Base-by-base conservation (phyloP, 2,113 vertebrate species). In the Crypturellus undulatus region DNA sequence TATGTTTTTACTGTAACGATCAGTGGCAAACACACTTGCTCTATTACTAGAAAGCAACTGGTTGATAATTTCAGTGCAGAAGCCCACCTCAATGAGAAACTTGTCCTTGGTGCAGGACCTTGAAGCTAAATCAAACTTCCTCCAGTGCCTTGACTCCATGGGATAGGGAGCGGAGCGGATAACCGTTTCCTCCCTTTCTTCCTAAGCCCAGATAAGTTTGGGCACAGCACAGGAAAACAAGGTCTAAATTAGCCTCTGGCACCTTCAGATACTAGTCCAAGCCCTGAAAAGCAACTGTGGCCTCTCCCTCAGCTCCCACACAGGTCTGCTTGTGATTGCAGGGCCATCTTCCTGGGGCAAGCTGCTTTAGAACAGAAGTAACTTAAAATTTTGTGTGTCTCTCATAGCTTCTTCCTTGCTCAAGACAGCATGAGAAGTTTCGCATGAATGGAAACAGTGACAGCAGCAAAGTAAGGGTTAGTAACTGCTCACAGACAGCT, bases 121-220 rank as follows among this genome's bases (percentile, higher is more conserved):
- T 9, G 16, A 78, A 84, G 56, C 9, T 3, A 26, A 17, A 38
- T 9, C 45, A 18, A 34, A 36, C 13, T 47, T 49, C 34, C 34
- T 28, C 8, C 15, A 12, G 1, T 10, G 22, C 40, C 70, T 78
- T n/a, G 47, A 25, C 73, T 49, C n/a, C 10, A 5, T 1, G 1
- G 2, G 3, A 49, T 16, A 19, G 12, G 52, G 28, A 47, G 32
- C 9, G 32, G n/a, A 2, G 0, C 30, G 26, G 24, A 36, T 42
- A 30, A 32, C 22, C 1, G 0, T 2, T 10, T n/a, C 20, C 16
- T 59, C 38, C 12, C 36, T 34, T 22, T 2, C 0, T 17, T 59
- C n/a, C 2, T 3, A 12, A 26, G 17, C 3, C 4, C 62, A 28
- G 12, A 3, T 8, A 49, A 15, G 4, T 30, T 49, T 32, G 15